Percentiles rank a stretch among this genome's conserved stretches.
These are phyloP conservation scores for Sesia apiformis DNA, from an alignment of 2,888 invertebrate genomes.

Conservation along the genomic window DNA sequence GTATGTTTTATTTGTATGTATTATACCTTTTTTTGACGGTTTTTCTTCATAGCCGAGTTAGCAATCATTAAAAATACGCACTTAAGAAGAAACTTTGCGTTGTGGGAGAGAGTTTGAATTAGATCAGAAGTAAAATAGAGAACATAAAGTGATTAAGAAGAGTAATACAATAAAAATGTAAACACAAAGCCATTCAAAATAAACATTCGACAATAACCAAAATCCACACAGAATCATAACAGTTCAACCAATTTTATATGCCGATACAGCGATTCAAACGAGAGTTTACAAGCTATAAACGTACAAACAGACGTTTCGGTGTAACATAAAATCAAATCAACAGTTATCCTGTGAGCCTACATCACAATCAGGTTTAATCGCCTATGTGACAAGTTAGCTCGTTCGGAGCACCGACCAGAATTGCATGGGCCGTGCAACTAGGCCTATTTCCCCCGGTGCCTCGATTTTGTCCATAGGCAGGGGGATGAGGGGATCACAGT, in stretches of 20 bases:
- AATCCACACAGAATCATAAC: slow-evolving; percentile 59
- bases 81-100: too few species aligned
- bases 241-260: slow-evolving; percentile 64
- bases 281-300: slow-evolving; percentile 71
- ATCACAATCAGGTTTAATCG: slow-evolving; percentile 74
- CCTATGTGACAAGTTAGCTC: slow-evolving; percentile 70
- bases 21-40: too few species aligned
- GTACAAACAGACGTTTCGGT: slow-evolving; percentile 69
- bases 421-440: background rate
- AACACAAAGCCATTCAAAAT: too few species aligned
- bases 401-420: background rate
- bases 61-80: too few species aligned
- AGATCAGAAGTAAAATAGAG: too few species aligned
- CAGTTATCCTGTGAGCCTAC: slow-evolving; percentile 72
- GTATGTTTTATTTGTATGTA: too few species aligned
- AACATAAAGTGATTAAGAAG: too few species aligned
- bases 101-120: too few species aligned
- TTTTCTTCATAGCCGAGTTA: too few species aligned
- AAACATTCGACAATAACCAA: slow-evolving; percentile 22
- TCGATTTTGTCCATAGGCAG: background rate
- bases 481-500: background rate
- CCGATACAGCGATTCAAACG: slow-evolving; percentile 62
- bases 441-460: background rate
- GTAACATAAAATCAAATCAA: slow-evolving; percentile 74
- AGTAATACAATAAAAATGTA: too few species aligned